Conservation (phyloP, 2,888 invertebrate species). For the Gibbula magus region DNA sequence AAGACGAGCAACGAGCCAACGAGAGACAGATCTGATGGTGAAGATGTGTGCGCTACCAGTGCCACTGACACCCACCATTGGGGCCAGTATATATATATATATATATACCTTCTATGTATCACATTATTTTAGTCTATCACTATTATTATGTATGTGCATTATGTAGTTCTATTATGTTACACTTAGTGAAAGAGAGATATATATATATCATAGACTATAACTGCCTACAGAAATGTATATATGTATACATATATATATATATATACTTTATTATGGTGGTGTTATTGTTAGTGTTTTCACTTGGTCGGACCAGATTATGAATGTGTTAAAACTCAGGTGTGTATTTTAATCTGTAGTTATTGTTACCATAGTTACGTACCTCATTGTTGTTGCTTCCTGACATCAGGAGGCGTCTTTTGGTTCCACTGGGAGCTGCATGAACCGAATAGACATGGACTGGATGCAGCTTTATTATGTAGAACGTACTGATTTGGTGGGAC, state of each 20-base stretch:
- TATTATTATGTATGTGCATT: neutral
- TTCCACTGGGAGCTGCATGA: too few relatives aligned
- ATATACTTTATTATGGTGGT: neutral
- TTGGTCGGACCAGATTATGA: conserved; percentile 2
- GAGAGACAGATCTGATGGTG: too few relatives aligned
- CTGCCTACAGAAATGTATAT: conserved; percentile 19
- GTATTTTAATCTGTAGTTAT: conserved; percentile 3
- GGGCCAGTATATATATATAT: too few relatives aligned
- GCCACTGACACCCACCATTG: too few relatives aligned
- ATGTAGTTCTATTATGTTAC: conserved; percentile 15
- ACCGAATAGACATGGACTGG: too few relatives aligned
- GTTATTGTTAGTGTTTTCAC: conserved; percentile 12
- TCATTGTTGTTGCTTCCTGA: neutral
- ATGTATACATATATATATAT: neutral
- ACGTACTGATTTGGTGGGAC: too few relatives aligned
- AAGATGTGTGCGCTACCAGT: too few relatives aligned
- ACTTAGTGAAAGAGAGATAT: conserved; percentile 15
- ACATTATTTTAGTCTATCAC: too few relatives aligned
- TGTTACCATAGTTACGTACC: neutral
- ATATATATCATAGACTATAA: conserved; percentile 11
- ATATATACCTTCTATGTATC: too few relatives aligned
- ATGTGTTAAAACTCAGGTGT: neutral
- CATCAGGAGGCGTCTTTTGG: too few relatives aligned
- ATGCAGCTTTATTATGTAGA: too few relatives aligned
- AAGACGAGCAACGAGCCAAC: too few relatives aligned